Evolutionary conservation across 2,113 vertebrate species (phyloP), one percentile per base, ranked within the genome.

Genomic region (Nematolebias whitei): DNA sequence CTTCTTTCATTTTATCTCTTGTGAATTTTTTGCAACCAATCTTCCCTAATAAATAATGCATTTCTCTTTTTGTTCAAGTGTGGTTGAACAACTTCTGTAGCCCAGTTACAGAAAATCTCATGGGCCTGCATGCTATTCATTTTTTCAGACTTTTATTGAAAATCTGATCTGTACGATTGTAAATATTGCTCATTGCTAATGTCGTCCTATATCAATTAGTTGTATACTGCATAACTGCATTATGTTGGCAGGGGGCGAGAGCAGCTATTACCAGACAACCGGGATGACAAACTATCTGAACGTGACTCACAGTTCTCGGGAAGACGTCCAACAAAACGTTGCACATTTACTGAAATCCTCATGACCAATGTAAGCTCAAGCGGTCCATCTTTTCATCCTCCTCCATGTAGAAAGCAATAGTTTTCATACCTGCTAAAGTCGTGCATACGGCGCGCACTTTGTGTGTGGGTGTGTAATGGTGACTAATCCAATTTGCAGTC

Each of bases 401-500:
- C 62, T 74, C 62, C 57, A 58, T 65, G 41, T 57, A 68, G 69
- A 85, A 61, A 82, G 65, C 72, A 35, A 20, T 47, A 55, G 22
- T 74, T 74, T 72, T 78, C 52, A 39, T 82, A 51, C 63, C 65
- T 71, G 43, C 60, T 62, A 48, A 63, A 69, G 64, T 71, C 41
- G 10, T 66, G 53, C 5, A 23, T 79, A 73, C 65, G 73, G 65
- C 72, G 63, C 56, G 63, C 57, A 51, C 62, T 44, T 54, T 75
- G 55, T 84, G 84, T 74, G 85, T 88, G 83, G 78, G 61, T 63
- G 71, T 79, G 91, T 92, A 92, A 90, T 83, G 79, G 85, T 85
- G 72, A 84, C 86, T 94, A 92, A 92, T 92, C 89, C 91, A 89
- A 91, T 93, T 91, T 90, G 68, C 76, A 71, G 88, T 89, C 84